Evolutionary conservation across 2,888 invertebrate species (phyloP).

Genomic region (Cheilosia scutellata): DNA sequence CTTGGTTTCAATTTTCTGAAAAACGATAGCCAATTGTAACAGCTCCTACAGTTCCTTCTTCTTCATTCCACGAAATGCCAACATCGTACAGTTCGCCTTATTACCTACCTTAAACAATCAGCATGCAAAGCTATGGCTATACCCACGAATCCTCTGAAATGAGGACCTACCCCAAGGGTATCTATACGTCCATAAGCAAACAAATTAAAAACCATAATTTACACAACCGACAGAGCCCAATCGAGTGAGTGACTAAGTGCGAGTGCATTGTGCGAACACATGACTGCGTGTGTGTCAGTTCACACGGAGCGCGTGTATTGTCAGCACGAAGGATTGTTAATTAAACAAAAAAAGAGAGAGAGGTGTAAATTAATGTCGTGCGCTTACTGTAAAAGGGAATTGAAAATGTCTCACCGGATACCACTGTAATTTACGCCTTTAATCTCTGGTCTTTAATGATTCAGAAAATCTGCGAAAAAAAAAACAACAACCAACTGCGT

Average conservation of each 20-base stretch:
- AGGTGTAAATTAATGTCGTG: conserved; percentile 56
- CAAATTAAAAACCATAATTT: conserved; percentile 62
- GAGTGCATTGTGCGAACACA: conserved; percentile 1
- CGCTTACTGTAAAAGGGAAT: conserved; percentile 26
- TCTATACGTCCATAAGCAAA: conserved; percentile 19
- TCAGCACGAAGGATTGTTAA: conserved; percentile 24
- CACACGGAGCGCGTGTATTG: neutral
- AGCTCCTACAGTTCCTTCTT: neutral
- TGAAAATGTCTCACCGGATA: conserved; percentile 35
- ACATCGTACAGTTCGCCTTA: neutral
- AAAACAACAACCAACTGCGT: conserved; percentile 30
- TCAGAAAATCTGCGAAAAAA: conserved; percentile 33
- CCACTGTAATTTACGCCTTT: conserved; percentile 7
- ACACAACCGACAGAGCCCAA: conserved; percentile 53
- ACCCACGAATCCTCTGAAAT: conserved; percentile 12
- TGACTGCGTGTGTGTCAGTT: neutral
- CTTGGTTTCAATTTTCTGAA: too few relatives aligned
- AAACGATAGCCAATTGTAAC: too few relatives aligned
- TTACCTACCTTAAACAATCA: too few relatives aligned
- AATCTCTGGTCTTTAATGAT: conserved; percentile 38
- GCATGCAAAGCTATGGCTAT: too few relatives aligned
- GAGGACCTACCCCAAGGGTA: conserved; percentile 32
- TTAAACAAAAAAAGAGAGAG: conserved; percentile 51
- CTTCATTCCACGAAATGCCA: neutral
- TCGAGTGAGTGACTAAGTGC: conserved; percentile 27